Evolutionary conservation across 2,797 vertebrate species (phyloP).

Genomic region (Phoebastria nigripes): DNA sequence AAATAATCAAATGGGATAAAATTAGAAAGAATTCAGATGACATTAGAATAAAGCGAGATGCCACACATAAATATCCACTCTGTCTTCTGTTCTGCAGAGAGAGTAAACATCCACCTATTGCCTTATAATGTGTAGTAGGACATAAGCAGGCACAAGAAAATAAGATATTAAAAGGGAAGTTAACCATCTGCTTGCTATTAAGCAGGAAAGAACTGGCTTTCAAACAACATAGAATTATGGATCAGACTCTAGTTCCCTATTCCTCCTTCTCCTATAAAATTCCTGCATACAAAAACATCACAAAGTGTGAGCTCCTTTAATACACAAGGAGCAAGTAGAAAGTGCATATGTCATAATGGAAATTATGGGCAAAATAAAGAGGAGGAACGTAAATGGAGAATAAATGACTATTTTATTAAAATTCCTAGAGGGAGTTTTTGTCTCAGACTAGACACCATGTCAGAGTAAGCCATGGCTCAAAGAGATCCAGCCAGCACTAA

Average conservation of each 20-base stretch:
- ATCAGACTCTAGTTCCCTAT: neutral
- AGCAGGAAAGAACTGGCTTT: neutral
- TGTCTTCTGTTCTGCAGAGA: neutral
- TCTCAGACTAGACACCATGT: neutral
- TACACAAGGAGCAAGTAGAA: neutral
- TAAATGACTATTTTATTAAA: neutral
- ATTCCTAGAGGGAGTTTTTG: neutral
- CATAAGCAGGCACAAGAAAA: neutral
- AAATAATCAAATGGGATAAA: neutral
- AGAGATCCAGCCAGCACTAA: neutral
- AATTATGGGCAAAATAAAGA: neutral
- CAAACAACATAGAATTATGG: neutral
- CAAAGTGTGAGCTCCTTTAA: neutral
- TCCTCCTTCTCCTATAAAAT: neutral
- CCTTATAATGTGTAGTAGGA: neutral
- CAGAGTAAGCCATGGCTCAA: neutral
- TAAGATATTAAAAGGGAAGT: neutral
- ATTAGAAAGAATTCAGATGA: neutral
- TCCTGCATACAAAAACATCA: neutral
- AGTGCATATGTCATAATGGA: neutral
- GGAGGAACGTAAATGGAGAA: neutral
- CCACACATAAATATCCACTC: neutral
- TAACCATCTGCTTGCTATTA: conserved; percentile 8
- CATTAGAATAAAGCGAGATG: neutral
- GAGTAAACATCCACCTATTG: neutral